Conservation (phyloP, 2,113 vertebrate genomes). For the Lamprotornis superbus region DNA sequence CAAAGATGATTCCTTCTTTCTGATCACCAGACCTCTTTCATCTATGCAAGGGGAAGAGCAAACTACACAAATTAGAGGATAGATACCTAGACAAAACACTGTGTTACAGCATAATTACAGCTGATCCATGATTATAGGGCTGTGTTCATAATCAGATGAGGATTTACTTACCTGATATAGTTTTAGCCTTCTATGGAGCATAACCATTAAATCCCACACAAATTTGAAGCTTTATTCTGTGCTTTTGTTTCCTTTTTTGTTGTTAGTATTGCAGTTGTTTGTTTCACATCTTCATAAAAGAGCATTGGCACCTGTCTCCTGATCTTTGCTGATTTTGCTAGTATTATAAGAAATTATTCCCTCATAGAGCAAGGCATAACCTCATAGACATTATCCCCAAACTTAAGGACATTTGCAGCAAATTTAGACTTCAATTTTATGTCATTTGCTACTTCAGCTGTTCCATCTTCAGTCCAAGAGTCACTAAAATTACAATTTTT, state of each 20-base stretch:
- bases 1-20: constrained; percentile 81
- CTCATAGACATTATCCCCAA: not conserved
- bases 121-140: not conserved
- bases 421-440: not conserved
- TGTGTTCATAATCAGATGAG: not conserved
- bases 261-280: not conserved
- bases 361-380: not conserved
- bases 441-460: not conserved
- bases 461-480: not conserved
- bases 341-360: not conserved
- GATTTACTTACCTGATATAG: not conserved
- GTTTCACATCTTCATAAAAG: not conserved
- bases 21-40: constrained; percentile 76
- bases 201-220: not conserved
- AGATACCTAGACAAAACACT: not conserved
- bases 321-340: not conserved
- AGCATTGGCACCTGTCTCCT: not conserved
- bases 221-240: not conserved
- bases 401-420: not conserved
- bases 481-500: not conserved
- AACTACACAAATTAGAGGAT: not conserved
- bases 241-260: not conserved
- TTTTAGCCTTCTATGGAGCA: not conserved
- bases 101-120: not conserved
- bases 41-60: constrained; percentile 44